Base-by-base conservation (phyloP, 2,113 vertebrate genomes). In the Amphiprion ocellaris region DNA sequence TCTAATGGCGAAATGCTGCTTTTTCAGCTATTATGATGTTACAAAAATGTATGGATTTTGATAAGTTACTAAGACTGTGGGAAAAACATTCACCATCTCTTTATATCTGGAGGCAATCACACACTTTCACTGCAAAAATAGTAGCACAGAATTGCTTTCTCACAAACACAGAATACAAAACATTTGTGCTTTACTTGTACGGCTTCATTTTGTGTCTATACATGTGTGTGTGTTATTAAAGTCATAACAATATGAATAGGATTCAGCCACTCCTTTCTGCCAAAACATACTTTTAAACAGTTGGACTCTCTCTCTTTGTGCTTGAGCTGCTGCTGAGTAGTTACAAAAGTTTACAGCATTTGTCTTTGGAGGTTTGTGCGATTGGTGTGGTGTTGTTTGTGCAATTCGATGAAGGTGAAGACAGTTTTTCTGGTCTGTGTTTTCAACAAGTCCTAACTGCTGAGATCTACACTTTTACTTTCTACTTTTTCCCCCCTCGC, bases 381-480 rank as follows among this genome's bases (percentile, higher is more conserved):
- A 26, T 47, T 52, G 61, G 74, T 84, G 85, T 74, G 81, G 64
- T 74, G 37, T n/a, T 77, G 61, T 71, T 82, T 71, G 69, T 55
- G 53, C 30, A 69, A 39, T 73, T 24, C 70, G 83, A 80, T 84
- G 64, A 85, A 62, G 83, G 62, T 69, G 60, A 81, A 76, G 56
- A 52, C 11, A 4, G 54, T 49, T 68, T 71, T 69, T 64, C 53
- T 50, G 65, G 23, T 70, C 61, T 69, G 62, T 77, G 55, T 76
- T 88, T 84, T 77, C 54, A 86, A 67, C 69, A 81, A 69, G 69
- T 87, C 28, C 61, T 26, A 67, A 83, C 64, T 89, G 89, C 82
- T 90, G 85, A 88, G 77, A 63, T 63, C 50, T 26, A 78, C 77
- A 84, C 78, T 90, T 91, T 84, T 82, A 60, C 75, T 79, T 49